A percentile compares a stretch with the other conserved stretches of the same genome.
These are phyloP conservation scores for Melieria picta DNA, from an alignment of 2,888 invertebrate genomes.

Conservation along the genomic window DNA sequence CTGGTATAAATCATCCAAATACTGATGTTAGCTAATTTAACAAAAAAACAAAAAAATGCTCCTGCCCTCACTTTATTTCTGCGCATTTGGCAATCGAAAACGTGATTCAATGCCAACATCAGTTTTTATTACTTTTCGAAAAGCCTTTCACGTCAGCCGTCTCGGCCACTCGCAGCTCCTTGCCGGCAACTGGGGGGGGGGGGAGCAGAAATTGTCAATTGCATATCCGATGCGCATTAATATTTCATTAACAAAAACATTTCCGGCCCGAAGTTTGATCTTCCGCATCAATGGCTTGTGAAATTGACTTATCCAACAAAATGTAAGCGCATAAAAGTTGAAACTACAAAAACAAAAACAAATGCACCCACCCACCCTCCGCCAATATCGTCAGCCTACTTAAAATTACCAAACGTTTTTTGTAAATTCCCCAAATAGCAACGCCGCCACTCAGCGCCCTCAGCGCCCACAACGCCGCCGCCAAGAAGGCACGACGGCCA, in stretches of 20 bases:
- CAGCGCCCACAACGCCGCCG: not conserved
- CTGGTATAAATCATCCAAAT: too few relatives aligned
- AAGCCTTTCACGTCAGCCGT: constrained; percentile 39
- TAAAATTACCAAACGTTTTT: too few relatives aligned
- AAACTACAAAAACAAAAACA: constrained; percentile 12
- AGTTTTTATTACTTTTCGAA: too few relatives aligned
- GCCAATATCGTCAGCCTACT: not conserved
- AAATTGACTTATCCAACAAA: constrained; percentile 58
- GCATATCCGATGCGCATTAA: constrained; percentile 59
- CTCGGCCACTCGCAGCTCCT: constrained; percentile 37
- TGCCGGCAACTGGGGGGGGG: not conserved
- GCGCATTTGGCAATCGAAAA: too few relatives aligned
- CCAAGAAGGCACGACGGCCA: not conserved
- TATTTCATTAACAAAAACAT: constrained; percentile 34
- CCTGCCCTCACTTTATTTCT: too few relatives aligned
- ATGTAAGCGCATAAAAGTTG: constrained; percentile 14
- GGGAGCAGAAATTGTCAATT: constrained; percentile 53
- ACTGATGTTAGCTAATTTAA: too few relatives aligned
- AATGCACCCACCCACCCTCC: not conserved
- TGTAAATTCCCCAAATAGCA: too few relatives aligned
- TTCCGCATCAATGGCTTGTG: constrained; percentile 65
- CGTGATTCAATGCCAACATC: too few relatives aligned
- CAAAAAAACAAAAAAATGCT: too few relatives aligned
- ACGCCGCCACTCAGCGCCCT: not conserved
- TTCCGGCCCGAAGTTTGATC: constrained; percentile 59